Base-by-base conservation (phyloP, 2,888 invertebrate genomes). In the Eucera pruinosa region DNA sequence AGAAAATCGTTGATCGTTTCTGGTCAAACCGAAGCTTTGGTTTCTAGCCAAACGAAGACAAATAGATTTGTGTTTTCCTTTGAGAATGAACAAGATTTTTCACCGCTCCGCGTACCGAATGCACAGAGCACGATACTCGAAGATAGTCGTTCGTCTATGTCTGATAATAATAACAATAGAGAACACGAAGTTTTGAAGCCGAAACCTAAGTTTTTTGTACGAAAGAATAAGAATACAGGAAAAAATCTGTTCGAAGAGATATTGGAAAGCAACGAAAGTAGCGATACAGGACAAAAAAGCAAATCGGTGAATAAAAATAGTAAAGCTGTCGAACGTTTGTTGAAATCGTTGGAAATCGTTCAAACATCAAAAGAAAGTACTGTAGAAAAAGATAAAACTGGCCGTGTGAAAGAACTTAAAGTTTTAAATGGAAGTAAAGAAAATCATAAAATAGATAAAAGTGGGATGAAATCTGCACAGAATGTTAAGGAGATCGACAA, bases 71-170 rank as follows among this genome's bases (percentile, higher is more conserved):
- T 2, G 13, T 45, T 43, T 2, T 50, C 50, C 13, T 33, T 33
- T 0, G 58, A 39, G 5, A 45, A 45, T 15, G 58, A 52, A 15
- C 0, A 39, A 1, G 50, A 54, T 41, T 5, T 48, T 5, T 54
- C n/a, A 1, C 50, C 39, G 18, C 15, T 47, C 30, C 47, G 20
- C 1, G 0, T 2, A 15, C 68, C 73, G 6, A 73, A 71, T 11
- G 65, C 68, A 0, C 66, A 77, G 0, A 78, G 76, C 6, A 66
- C 73, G 9, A 23, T 57, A 2, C 7, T 68, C 0, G 57, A 67
- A 11, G 41, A 9, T 30, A 39, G 23, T 30, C n/a, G 0, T 15
- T 3, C 4, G 1, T 23, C 27, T 18, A 5, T 5, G 9, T 25
- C 27, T 5, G 15, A n/a, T 48, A 62, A n/a, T 36, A 36, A 0